Conservation (phyloP, 2,113 vertebrate genomes). For the Patagioenas fasciata region DNA sequence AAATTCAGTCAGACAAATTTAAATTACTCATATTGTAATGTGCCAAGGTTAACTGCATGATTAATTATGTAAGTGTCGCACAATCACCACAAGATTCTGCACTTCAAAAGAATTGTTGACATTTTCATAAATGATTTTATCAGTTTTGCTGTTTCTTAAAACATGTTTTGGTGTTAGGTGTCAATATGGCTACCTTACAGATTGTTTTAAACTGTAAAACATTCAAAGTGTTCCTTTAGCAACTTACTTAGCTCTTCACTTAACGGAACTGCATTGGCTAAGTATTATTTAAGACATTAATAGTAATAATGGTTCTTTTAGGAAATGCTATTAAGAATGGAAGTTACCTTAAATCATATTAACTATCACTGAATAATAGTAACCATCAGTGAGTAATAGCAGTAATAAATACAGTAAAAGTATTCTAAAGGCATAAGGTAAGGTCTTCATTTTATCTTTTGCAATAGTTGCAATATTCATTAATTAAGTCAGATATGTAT, state of each 20-base stretch:
- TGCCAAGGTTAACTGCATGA: not conserved
- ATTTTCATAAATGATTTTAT: not conserved
- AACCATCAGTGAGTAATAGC: not conserved
- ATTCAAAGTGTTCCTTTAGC: not conserved
- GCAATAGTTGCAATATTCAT: not conserved
- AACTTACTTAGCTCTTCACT: not conserved
- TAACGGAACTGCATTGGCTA: not conserved
- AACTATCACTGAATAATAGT: conserved; percentile 29
- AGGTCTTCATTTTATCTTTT: not conserved
- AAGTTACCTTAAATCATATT: conserved; percentile 33
- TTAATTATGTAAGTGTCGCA: not conserved
- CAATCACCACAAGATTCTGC: not conserved
- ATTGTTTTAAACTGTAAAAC: not conserved
- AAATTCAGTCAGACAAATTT: not conserved
- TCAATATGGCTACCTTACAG: not conserved
- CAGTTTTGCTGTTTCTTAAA: not conserved
- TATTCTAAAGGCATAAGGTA: conserved; percentile 11
- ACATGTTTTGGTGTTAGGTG: not conserved
- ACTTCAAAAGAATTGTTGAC: not conserved
- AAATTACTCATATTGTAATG: not conserved
- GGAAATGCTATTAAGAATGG: conserved; percentile 15
- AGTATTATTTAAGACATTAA: conserved; percentile 45
- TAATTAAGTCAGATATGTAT: not conserved
- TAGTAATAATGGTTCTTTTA: conserved; percentile 35
- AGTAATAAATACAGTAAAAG: not conserved